Evolutionary conservation across 2,797 vertebrate species (phyloP), one percentile per base, ranked within the genome.

Genomic region (Leucoraja ocellata): DNA sequence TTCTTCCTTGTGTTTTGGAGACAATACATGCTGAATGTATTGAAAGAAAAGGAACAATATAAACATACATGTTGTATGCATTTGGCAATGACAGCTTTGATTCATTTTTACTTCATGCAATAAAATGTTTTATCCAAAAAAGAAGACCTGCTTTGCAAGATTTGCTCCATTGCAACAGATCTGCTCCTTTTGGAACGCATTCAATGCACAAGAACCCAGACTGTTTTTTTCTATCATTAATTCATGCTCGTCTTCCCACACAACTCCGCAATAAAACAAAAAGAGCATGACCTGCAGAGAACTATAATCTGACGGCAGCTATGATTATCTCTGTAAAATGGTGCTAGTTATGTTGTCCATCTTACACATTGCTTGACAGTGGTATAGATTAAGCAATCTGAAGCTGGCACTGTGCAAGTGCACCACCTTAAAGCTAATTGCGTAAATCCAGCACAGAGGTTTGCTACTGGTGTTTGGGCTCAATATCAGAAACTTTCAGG

Each of bases 191-290:
- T 61, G 13, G n/a, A 25, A 11, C 3, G 8, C 21, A 58, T 83
- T 54, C 79, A 58, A 25, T 83, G 36, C 46, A 61, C 46, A 61
- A 83, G 46, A 10, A 6, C 46, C 21, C 9, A 25, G 39, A 54
- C 39, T 83, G 81, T 25, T 25, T 61, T 54, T 86, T 86, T n/a
- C 28, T 61, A 86, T 86, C n/a, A 86, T 25, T 86, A 86, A 63
- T 86, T n/a, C 58, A 86, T 63, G 23, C 9, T 46, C 10, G 63
- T 58, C 18, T n/a, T 32, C 32, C 86, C 14, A 68, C 86, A 68
- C 63, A 90, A 68, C 86, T 36, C 32, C 14, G 36, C 14, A 36
- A 71, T 32, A 14, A 90, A 71, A 71, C n/a, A 68, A 36, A 71
- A 39, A 68, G 32, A 36, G 32, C 86, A 90, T 36, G 65, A 71